Conservation (phyloP, 2,113 vertebrate genomes). For the Perccottus glenii region DNA sequence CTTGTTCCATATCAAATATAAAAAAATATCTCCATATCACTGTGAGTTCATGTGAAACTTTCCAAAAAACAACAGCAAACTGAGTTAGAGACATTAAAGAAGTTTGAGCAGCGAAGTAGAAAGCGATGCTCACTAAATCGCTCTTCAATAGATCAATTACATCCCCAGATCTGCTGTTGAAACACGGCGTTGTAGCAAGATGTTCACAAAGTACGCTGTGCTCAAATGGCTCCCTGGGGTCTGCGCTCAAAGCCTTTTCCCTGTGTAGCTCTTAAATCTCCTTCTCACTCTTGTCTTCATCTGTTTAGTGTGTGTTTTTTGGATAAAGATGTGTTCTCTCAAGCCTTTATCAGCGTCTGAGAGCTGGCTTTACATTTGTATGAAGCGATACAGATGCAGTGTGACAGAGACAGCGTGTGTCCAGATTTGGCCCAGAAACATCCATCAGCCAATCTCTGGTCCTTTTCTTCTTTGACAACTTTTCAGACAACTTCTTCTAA, state of each 20-base stretch:
- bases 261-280: conserved; percentile 42
- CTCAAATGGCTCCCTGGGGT: conserved; percentile 52
- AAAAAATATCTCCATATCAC: conserved; percentile 5
- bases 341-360: conserved; percentile 31
- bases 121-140: conserved; percentile 21
- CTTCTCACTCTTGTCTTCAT: conserved; percentile 51
- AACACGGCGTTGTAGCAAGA: conserved; percentile 32
- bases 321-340: conserved; percentile 36
- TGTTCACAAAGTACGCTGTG: conserved; percentile 38
- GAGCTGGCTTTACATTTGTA: conserved; percentile 38
- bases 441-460: conserved; percentile 34
- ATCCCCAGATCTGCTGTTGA: conserved; percentile 33
- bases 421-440: conserved; percentile 54
- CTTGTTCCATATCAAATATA: neutral
- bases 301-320: conserved; percentile 50
- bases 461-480: conserved; percentile 1
- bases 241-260: conserved; percentile 42
- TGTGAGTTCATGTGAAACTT: conserved; percentile 17
- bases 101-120: conserved; percentile 29
- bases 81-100: conserved; percentile 36
- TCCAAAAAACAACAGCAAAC: conserved; percentile 24
- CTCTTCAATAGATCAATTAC: conserved; percentile 57
- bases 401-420: neutral
- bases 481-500: no score
- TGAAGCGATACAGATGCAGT: conserved; percentile 4